phyloP scores from a whole-genome alignment of 1,140 invertebrate genomes.

The Microplitis demolitor region DNA sequence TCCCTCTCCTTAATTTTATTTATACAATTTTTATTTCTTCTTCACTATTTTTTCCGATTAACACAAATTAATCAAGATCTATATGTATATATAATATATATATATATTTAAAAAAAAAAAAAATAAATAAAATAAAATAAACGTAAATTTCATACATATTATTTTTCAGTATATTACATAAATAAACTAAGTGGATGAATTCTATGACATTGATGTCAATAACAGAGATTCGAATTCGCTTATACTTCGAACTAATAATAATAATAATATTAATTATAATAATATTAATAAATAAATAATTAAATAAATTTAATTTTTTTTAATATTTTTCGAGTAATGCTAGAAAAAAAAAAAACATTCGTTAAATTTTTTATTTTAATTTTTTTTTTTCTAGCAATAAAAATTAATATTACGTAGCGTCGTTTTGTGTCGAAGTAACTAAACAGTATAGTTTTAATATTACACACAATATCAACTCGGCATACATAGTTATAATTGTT shows the following conservation, averaged over 20 bases:
- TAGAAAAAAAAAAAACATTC: constrained; percentile 41
- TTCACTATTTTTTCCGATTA: constrained; percentile 9
- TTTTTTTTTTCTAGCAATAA: constrained; percentile 31
- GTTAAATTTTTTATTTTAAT: constrained; percentile 35
- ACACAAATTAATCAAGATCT: constrained; percentile 16
- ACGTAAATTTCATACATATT: constrained; percentile 10
- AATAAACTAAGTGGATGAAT: constrained; percentile 51
- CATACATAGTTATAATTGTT: constrained; percentile 54
- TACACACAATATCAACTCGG: constrained; percentile 60
- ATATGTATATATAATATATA: constrained; percentile 8
- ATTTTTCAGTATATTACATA: constrained; percentile 51
- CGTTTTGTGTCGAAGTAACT: constrained; percentile 37
- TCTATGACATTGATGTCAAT: constrained; percentile 38
- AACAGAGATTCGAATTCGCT: constrained; percentile 53
- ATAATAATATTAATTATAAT: too few relatives aligned
- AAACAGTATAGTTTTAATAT: constrained; percentile 57
- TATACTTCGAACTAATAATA: constrained; percentile 37
- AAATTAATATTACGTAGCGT: constrained; percentile 38
- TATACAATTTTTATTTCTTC: constrained; percentile 5
- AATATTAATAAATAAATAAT: constrained; percentile 59
- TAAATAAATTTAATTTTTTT: constrained; percentile 52
- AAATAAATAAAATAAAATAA: constrained; percentile 23
- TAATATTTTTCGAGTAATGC: constrained; percentile 41
- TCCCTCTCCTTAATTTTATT: constrained; percentile 14
- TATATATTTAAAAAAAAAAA: constrained; percentile 13